phyloP scores from a whole-genome alignment of 2,113 vertebrate species.

The Globicephala melas region DNA sequence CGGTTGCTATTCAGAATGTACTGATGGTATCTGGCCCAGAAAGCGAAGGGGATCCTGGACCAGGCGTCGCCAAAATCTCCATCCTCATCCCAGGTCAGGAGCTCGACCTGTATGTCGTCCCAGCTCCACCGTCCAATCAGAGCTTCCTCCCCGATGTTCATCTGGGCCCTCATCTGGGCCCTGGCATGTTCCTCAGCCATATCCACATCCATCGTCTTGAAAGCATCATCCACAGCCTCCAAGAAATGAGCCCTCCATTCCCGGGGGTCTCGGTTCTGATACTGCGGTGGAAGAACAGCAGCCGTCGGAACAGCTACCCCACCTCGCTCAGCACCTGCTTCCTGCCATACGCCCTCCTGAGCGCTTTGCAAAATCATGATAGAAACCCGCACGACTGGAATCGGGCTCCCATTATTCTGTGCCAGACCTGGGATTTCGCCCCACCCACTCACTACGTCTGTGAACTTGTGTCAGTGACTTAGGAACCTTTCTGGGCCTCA shows the following conservation, averaged over 20 bases:
- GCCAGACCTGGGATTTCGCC: not conserved
- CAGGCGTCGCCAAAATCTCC: conserved; percentile 65
- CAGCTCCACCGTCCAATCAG: conserved; percentile 62
- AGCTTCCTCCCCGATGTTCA: conserved; percentile 61
- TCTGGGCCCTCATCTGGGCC: conserved; percentile 66
- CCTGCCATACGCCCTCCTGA: not conserved
- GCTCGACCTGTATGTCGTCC: conserved; percentile 62
- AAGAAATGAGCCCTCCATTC: conserved; percentile 62
- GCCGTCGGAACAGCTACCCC: not conserved
- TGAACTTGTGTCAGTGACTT: not conserved
- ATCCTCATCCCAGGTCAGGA: conserved; percentile 61
- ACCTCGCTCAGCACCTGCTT: not conserved
- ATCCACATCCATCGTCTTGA: conserved; percentile 63
- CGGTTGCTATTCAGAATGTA: conserved; percentile 67
- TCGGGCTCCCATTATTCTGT: not conserved
- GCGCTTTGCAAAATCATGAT: fast-evolving
- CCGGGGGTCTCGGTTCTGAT: conserved; percentile 68
- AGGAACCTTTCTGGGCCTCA: not conserved
- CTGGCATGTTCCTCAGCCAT: conserved; percentile 60
- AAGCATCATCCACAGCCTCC: conserved; percentile 66
- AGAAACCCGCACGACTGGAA: not conserved
- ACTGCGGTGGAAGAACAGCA: not conserved
- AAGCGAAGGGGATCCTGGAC: conserved; percentile 70
- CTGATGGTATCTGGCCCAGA: conserved; percentile 70
- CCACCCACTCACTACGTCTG: not conserved